Evolutionary conservation across 2,888 invertebrate genomes (phyloP).

Genomic region (Sinhomidia bicolor): DNA sequence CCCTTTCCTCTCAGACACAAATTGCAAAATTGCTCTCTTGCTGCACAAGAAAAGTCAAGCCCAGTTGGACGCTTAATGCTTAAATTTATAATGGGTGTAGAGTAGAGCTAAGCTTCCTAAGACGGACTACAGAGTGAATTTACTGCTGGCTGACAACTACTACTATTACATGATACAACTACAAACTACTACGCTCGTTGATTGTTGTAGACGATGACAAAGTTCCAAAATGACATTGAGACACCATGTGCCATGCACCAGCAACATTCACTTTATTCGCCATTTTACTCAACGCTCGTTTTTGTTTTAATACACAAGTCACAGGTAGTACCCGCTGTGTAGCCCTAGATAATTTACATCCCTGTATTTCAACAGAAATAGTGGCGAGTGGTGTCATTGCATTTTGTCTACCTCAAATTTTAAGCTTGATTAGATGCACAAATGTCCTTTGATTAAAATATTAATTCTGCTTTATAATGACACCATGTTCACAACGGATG

Average conservation of each 20-base stretch:
- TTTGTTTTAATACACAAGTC: not conserved
- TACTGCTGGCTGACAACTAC: too few relatives aligned
- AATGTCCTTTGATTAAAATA: slow-evolving; percentile 19
- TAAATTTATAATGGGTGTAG: too few relatives aligned
- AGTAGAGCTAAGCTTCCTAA: too few relatives aligned
- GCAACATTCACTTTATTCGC: not conserved
- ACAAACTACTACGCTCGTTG: not conserved
- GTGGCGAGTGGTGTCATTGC: not conserved
- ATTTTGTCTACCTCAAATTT: slow-evolving; percentile 20
- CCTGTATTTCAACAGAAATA: not conserved
- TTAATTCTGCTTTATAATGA: slow-evolving; percentile 22
- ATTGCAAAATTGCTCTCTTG: not conserved
- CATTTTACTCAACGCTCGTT: not conserved
- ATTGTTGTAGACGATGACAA: slow-evolving; percentile 28
- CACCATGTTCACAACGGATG: not conserved
- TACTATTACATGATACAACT: too few relatives aligned
- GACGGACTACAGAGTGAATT: too few relatives aligned
- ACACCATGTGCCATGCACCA: slow-evolving; percentile 53
- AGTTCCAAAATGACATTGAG: slow-evolving; percentile 55
- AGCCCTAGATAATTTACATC: not conserved
- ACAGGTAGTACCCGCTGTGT: slow-evolving; percentile 5
- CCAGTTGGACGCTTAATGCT: not conserved
- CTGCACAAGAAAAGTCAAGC: not conserved
- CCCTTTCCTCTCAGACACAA: slow-evolving; percentile 3
- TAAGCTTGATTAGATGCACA: slow-evolving; percentile 45